Evolutionary conservation across 2,888 invertebrate species (phyloP).

Genomic region (Dysmachus trigonus): DNA sequence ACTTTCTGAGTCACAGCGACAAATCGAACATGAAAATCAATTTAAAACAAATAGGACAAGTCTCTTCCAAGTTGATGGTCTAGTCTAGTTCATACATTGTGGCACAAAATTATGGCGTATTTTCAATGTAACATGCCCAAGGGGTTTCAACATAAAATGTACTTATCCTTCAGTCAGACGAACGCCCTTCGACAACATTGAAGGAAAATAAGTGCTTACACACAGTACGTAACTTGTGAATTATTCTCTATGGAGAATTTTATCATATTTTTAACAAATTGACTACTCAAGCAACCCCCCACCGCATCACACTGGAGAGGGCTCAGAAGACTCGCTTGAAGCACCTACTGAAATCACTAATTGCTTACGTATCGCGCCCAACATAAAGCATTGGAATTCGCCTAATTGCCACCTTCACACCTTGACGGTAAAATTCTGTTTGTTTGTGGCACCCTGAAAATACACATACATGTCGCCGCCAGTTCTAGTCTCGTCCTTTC

Average conservation of each 20-base stretch:
- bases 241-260: neutral
- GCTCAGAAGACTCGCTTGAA: neutral
- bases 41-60: neutral
- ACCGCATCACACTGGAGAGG: neutral
- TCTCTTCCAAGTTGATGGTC: neutral
- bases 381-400: conserved; percentile 7
- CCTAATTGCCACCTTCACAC: conserved; percentile 20
- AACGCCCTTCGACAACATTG: neutral
- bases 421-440: neutral
- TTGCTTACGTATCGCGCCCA: neutral
- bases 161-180: neutral
- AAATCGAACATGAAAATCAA: neutral
- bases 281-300: neutral
- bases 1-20: neutral
- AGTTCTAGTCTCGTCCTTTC: neutral
- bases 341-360: neutral
- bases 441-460: neutral
- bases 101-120: neutral
- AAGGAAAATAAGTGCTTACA: neutral
- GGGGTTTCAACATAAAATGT: neutral
- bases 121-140: neutral
- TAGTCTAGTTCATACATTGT: neutral
- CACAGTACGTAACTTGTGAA: neutral
- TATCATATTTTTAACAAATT: neutral
- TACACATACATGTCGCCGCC: neutral